Percentiles rank a stretch among this genome's conserved stretches.
Evolutionary conservation across 2,888 invertebrate species (phyloP).

Genomic region (Rotaria socialis): DNA sequence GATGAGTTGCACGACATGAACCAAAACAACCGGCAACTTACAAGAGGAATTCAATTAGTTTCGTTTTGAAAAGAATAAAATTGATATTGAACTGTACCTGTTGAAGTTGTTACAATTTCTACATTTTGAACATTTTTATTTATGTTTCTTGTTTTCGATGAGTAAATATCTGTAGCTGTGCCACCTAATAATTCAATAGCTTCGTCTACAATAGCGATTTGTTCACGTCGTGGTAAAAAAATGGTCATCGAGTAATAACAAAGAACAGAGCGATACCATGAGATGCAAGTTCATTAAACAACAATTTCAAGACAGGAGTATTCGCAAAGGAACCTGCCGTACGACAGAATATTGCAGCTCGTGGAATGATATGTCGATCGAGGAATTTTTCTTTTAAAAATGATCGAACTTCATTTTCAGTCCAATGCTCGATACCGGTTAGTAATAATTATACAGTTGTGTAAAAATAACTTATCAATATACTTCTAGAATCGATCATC

Average conservation of each 20-base stretch:
- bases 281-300: neutral
- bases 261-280: neutral
- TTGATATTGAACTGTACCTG: neutral
- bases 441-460: too few relatives aligned
- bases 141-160: neutral
- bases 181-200: neutral
- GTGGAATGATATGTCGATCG: conserved; percentile 10
- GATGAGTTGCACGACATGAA: neutral
- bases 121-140: neutral
- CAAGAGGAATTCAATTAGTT: neutral
- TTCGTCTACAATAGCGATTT: neutral
- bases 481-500: too few relatives aligned
- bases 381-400: conserved; percentile 14
- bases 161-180: neutral
- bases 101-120: neutral
- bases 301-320: neutral
- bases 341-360: neutral
- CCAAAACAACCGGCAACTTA: neutral
- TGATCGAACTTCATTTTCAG: neutral
- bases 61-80: neutral
- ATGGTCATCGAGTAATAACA: conserved; percentile 29
- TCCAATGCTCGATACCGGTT: neutral
- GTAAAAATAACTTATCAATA: too few relatives aligned
- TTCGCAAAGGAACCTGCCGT: neutral
- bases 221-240: conserved; percentile 17